phyloP scores from a whole-genome alignment of 35 echinoderm and acorn worm genomes.

The Heliocidaris tuberculata region DNA sequence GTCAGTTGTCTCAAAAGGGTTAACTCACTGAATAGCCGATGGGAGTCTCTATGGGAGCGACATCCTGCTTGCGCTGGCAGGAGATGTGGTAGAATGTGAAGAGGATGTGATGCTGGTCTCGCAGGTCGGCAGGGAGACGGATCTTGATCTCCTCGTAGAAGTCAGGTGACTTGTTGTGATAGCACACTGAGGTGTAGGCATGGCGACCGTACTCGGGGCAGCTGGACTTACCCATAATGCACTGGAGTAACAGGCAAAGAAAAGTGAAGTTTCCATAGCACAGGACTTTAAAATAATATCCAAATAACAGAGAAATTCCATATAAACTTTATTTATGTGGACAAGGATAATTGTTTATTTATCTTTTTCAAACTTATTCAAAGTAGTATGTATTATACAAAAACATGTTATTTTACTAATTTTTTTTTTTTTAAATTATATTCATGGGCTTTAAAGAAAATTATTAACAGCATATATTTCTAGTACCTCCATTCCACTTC shows the following conservation, averaged over 20 bases:
- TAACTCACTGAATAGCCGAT: slow-evolving; percentile 91
- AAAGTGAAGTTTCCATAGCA: too few species aligned
- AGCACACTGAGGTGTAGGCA: slow-evolving; percentile 86
- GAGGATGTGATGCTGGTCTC: slow-evolving; percentile 80
- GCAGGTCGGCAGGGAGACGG: slow-evolving; percentile 78
- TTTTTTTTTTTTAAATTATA: background rate
- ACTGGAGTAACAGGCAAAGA: slow-evolving; percentile 39
- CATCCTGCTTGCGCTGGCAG: slow-evolving; percentile 92
- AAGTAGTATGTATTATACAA: too few species aligned
- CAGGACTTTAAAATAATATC: too few species aligned
- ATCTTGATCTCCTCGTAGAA: slow-evolving; percentile 99
- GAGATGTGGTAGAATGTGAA: slow-evolving; percentile 98
- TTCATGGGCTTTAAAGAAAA: too few species aligned
- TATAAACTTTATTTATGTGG: too few species aligned
- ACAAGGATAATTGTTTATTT: too few species aligned
- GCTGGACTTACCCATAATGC: slow-evolving; percentile 92
- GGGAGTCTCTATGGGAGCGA: slow-evolving; percentile 85
- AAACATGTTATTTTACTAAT: too few species aligned
- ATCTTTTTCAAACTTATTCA: too few species aligned
- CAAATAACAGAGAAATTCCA: too few species aligned
- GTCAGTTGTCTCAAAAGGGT: background rate
- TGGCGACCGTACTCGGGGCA: slow-evolving; percentile 70
- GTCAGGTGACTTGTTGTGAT: slow-evolving; percentile 95
- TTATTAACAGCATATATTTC: too few species aligned
- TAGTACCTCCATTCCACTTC: slow-evolving; percentile 59